Evolutionary conservation across 2,888 invertebrate species (phyloP).

Genomic region (Rhodophaea formosa): DNA sequence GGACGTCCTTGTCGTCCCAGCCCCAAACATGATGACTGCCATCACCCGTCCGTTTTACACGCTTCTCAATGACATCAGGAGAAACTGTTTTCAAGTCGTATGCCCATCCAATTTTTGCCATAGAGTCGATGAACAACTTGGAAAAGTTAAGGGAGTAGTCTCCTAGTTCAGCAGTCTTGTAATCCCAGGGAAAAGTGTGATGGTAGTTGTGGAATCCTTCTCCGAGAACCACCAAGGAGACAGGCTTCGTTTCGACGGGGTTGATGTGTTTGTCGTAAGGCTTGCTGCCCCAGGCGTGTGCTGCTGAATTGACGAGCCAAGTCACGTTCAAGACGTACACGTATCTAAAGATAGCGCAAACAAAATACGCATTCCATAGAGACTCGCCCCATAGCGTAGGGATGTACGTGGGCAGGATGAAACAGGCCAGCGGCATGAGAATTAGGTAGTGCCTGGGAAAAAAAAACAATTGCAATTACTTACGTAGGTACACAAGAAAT

Average conservation of each 20-base stretch:
- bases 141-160: constrained; percentile 86
- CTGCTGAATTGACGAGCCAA: constrained; percentile 94
- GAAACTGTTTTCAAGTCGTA: constrained; percentile 92
- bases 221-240: constrained; percentile 84
- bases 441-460: constrained; percentile 85
- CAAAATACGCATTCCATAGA: constrained; percentile 83
- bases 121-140: constrained; percentile 88
- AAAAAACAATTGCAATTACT: constrained; percentile 17
- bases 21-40: constrained; percentile 88
- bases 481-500: too few relatives aligned
- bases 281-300: constrained; percentile 88
- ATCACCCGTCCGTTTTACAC: constrained; percentile 88
- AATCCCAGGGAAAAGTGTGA: constrained; percentile 92
- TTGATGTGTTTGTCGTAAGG: constrained; percentile 88
- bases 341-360: constrained; percentile 88
- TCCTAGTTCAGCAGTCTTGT: constrained; percentile 90
- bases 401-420: constrained; percentile 86
- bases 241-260: constrained; percentile 85
- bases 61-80: constrained; percentile 83
- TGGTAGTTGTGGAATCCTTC: constrained; percentile 95
- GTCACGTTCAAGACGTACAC: constrained; percentile 90
- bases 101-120: constrained; percentile 91
- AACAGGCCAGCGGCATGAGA: constrained; percentile 87
- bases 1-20: constrained; percentile 83
- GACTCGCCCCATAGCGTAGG: constrained; percentile 91